Evolutionary conservation across 2,113 vertebrate species (phyloP).

Genomic region (Tichodroma muraria): DNA sequence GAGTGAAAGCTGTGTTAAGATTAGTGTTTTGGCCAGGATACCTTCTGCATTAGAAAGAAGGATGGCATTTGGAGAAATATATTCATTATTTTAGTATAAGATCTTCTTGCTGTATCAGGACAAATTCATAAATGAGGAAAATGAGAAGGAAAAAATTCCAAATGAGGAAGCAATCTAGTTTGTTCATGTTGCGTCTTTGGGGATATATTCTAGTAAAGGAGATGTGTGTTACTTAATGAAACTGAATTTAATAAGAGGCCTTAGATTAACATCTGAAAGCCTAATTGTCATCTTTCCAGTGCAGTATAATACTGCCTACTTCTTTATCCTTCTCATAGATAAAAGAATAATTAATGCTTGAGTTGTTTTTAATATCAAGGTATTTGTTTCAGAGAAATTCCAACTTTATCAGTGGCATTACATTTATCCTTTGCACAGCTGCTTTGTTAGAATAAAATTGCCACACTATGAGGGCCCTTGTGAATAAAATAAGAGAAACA

Average conservation of each 20-base stretch:
- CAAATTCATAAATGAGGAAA: not conserved
- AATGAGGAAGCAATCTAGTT: not conserved
- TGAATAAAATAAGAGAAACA: not conserved
- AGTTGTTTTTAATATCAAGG: not conserved
- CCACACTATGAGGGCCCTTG: not conserved
- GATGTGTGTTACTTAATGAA: not conserved
- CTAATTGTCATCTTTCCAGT: not conserved
- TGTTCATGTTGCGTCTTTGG: not conserved
- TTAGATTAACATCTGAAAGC: not conserved
- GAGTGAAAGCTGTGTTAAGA: not conserved
- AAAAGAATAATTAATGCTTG: not conserved
- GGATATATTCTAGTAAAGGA: not conserved
- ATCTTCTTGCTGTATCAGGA: not conserved
- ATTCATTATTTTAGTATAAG: not conserved
- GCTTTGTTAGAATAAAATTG: not conserved
- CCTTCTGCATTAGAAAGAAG: not conserved
- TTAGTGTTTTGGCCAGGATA: not conserved
- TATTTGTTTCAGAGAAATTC: not conserved
- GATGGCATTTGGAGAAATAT: not conserved
- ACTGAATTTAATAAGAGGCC: not conserved
- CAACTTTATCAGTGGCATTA: not conserved
- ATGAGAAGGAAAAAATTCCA: not conserved
- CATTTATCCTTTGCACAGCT: not conserved
- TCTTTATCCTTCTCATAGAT: not conserved
- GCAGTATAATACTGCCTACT: not conserved